Evolutionary conservation across 2,888 invertebrate species (phyloP), one percentile per base, ranked within the genome.

Genomic region (Drosophila borborema): DNA sequence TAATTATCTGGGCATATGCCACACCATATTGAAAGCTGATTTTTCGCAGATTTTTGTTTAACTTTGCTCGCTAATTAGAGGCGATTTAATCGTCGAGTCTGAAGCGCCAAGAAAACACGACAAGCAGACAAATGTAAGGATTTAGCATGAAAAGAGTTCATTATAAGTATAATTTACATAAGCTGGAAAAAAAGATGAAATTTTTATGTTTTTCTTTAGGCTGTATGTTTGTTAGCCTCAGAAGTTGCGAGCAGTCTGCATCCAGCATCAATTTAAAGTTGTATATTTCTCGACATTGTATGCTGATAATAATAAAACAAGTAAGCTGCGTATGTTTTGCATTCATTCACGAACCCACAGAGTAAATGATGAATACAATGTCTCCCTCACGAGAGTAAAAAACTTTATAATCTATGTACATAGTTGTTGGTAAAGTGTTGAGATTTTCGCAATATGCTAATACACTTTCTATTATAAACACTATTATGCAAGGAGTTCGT

Each of bases 21-120:
- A 73, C 71, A 72, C 67, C 74, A 77, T 82, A 74, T 80, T 82
- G 82, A 74, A 73, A 74, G 78, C 75, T 61, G 64, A 77, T 73
- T 82, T 82, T 82, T 80, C 60, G 86, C 83, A 83, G 82, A 82
- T 81, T 83, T 65, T 83, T 71, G 74, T 78, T 83, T 78, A 75
- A 81, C 76, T 85, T 84, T 81, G 68, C 40, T 58, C 62, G 68
- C 77, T 81, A 81, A 81, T 81, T 81, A 81, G 80, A 73, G 70
- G 59, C 70, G 68, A 71, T 74, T 71, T 81, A 67, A 74, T 66
- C 81, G 54, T 43, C 56, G 31, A 55, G 10, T 38, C 41, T 20
- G 55, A 40, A 5, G 51, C 38, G 51, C 38, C n/a, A 45, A 40
- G 20, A 43, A 7, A 41, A 38, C 55, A 43, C 43, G 55, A 54